Base-by-base conservation (phyloP, 2,113 vertebrate species). In the Casuarius casuarius region DNA sequence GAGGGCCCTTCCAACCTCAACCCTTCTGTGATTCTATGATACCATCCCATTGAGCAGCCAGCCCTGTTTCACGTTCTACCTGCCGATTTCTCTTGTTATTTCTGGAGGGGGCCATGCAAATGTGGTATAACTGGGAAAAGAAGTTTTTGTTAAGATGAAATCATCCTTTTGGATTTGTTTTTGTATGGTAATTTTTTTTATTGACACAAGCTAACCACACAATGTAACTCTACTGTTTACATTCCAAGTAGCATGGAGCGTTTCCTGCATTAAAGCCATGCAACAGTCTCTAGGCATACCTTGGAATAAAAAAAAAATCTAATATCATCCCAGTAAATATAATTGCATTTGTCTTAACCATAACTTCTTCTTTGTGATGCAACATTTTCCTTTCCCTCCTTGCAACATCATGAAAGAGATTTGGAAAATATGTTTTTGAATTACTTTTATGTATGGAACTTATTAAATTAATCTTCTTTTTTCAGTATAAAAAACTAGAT, bases 401-500 rank as follows among this genome's bases (percentile, higher is more conserved):
- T 89, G 61, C 42, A 75, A 78, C 79, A 95, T 96, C 77, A 81
- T 91, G 81, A 88, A 25, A 42, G 73, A 93, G 77, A 58, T 31
- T 94, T 83, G 49, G 68, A 97, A 97, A 97, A 91, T 8, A 44
- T 23, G 21, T 86, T 96, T 95, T 96, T 82, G 49, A 96, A 95
- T 96, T 78, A 95, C 38, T 72, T 96, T n/a, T n/a, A 14, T 94
- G 72, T 91, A 58, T 92, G 67, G 63, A 96, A 81, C 40, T 94
- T 96, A 95, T 97, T 97, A 97, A 97, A 97, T 97, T 93, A 97
- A 84, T 54, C 56, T 81, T 80, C 59, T 90, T 86, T 46, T 81
- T 91, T 91, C 90, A 84, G 82, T 74, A 72, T 74, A 48, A 52
- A 75, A 76, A 89, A 81, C 72, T 26, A 89, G 77, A 94, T 92